Base-by-base conservation (phyloP, 2,888 invertebrate genomes). In the Hypsopygia costalis region DNA sequence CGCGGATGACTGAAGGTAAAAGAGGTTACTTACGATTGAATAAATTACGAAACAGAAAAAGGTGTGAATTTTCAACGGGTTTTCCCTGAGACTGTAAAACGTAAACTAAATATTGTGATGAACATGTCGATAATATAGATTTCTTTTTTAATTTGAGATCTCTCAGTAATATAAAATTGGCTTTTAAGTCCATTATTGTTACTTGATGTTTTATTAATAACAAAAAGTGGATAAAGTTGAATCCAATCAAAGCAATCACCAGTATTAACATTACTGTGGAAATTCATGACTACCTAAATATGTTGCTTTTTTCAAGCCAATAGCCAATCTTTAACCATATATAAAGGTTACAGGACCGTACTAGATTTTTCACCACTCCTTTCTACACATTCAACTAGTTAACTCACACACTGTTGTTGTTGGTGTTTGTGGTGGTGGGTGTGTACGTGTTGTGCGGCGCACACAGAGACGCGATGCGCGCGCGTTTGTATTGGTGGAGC, bases 281-380 rank as follows among this genome's bases (percentile, higher is more conserved):
- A n/a, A n/a, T n/a, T n/a, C n/a, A n/a, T n/a, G n/a, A n/a, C n/a
- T n/a, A n/a, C n/a, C n/a, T n/a, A n/a, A n/a, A n/a, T n/a, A n/a
- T n/a, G n/a, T n/a, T n/a, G n/a, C n/a, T n/a, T n/a, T n/a, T n/a
- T n/a, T n/a, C n/a, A n/a, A n/a, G n/a, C n/a, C n/a, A n/a, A n/a
- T 22, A 28, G n/a, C 36, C 9, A 42, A 12, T 27, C 39, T 25
- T 33, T 27, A 33, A 49, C 40, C 37, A 51, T 50, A 55, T 60
- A 55, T 61, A 61, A 63, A 65, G 58, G 62, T 60, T 62, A 64
- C 61, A 61, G 55, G 64, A 68, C 55, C 59, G 61, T 66, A 69
- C 69, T 71, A 69, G 67, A 76, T 81, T 80, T 80, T 81, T 78
- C 77, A 76, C 73, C 69, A 69, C 73, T 76, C 77, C 78, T 81